These are phyloP conservation scores for Cyclophora albipunctata DNA, from an alignment of 2,888 invertebrate genomes.

Conservation along the genomic window DNA sequence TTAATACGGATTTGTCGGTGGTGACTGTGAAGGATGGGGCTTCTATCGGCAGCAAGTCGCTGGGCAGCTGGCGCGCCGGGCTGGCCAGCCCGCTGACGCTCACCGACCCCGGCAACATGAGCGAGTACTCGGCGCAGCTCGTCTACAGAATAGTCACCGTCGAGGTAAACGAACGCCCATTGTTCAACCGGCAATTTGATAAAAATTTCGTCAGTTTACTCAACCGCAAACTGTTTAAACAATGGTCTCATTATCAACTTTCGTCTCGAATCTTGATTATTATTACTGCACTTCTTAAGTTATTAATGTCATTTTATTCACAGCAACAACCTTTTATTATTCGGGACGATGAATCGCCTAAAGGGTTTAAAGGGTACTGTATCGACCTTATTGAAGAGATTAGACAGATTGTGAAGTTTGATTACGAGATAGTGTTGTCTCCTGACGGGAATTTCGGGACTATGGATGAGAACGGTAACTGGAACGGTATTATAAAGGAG, in stretches of 20 bases:
- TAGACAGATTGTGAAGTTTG: constrained; percentile 87
- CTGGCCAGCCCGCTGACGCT: constrained; percentile 79
- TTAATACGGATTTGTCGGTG: constrained; percentile 81
- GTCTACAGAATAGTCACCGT: constrained; percentile 92
- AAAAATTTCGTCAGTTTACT: constrained; percentile 42
- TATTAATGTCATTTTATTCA: constrained; percentile 6
- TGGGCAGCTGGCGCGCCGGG: constrained; percentile 88
- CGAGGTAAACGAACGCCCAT: constrained; percentile 57
- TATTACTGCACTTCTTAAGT: neutral
- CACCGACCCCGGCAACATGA: constrained; percentile 79
- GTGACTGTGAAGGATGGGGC: constrained; percentile 83
- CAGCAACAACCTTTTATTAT: constrained; percentile 91
- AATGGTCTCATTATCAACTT: constrained; percentile 28
- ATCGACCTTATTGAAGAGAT: constrained; percentile 95
- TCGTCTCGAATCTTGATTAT: constrained; percentile 28
- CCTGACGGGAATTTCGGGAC: constrained; percentile 90
- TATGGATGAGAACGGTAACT: constrained; percentile 89
- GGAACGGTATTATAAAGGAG: constrained; percentile 90
- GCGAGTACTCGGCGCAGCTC: constrained; percentile 85
- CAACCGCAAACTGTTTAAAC: constrained; percentile 54
- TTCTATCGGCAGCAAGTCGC: constrained; percentile 79
- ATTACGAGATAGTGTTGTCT: constrained; percentile 89
- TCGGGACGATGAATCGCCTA: constrained; percentile 78
- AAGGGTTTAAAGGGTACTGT: constrained; percentile 90
- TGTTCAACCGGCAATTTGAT: constrained; percentile 47